phyloP scores from a whole-genome alignment of 2,113 vertebrate genomes.

The Hydrolagus affinis region DNA sequence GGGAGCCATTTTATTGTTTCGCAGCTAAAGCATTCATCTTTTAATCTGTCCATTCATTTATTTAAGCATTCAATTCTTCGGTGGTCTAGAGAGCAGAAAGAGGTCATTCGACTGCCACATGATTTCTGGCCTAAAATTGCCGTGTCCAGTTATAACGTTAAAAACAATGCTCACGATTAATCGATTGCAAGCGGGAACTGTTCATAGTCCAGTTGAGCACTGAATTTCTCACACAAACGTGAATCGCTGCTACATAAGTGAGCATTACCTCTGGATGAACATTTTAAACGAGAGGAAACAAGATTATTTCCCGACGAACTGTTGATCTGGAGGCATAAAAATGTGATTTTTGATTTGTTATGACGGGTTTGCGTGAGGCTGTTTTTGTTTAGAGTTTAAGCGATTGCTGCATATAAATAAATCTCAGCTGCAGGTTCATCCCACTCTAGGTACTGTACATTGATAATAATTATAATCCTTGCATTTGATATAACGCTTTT shows the following conservation, averaged over 20 bases:
- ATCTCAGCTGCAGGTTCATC: background rate
- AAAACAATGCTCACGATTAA: conserved; percentile 31
- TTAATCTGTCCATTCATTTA: conserved; percentile 32
- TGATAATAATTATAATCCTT: too few species aligned
- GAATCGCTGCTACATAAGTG: background rate
- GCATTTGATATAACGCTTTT: too few species aligned
- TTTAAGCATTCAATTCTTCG: conserved; percentile 30
- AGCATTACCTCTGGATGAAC: background rate
- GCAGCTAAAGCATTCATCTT: conserved; percentile 24
- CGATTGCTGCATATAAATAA: background rate
- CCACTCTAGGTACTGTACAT: background rate
- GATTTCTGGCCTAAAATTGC: conserved; percentile 23
- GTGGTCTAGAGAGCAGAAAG: conserved; percentile 27
- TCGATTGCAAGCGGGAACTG: conserved; percentile 20
- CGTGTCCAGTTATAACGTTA: conserved; percentile 26
- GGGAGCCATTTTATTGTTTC: conserved; percentile 29
- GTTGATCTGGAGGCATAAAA: background rate
- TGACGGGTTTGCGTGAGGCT: background rate
- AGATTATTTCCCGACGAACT: background rate
- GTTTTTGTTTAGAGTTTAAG: background rate
- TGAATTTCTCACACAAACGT: conserved; percentile 12
- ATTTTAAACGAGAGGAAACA: background rate
- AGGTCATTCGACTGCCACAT: conserved; percentile 29
- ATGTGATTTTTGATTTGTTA: background rate
- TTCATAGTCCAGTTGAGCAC: conserved; percentile 19